Percentiles rank a stretch among this genome's conserved stretches.
Conservation (phyloP, 2,797 vertebrate genomes). For the Siniperca obscura region DNA sequence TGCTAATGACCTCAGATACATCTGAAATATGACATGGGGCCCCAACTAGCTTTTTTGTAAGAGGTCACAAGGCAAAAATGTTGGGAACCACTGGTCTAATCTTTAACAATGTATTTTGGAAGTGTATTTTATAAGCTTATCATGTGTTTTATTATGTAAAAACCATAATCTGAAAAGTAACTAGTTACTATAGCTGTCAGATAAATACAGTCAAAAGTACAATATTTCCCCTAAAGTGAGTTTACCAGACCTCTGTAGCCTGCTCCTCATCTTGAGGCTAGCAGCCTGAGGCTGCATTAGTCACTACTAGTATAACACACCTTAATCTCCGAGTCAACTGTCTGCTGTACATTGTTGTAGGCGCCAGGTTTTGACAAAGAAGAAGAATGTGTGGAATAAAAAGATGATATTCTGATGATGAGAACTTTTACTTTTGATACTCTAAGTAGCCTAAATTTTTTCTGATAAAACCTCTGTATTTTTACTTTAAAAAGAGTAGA, state of each 20-base stretch:
- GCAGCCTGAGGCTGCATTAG: no score
- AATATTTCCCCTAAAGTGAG: background rate
- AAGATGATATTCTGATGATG: no score
- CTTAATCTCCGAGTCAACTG: no score
- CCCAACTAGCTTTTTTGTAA: background rate
- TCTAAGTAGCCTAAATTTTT: no score
- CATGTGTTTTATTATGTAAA: background rate
- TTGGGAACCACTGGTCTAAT: background rate
- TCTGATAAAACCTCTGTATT: background rate
- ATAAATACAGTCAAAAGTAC: background rate
- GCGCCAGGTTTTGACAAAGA: background rate
- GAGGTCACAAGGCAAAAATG: background rate
- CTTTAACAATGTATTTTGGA: background rate
- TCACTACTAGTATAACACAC: no score
- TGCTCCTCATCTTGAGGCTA: no score
- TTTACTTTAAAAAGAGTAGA: background rate
- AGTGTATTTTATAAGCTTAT: background rate
- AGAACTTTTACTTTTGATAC: background rate
- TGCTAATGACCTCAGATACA: background rate
- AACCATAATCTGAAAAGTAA: background rate
- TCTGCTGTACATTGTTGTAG: background rate
- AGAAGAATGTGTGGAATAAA: background rate
- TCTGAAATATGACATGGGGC: background rate
- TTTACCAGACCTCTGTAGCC: no score
- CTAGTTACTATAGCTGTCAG: background rate